phyloP scores from a whole-genome alignment of 2,113 vertebrate genomes.

The Acrocephalus arundinaceus region DNA sequence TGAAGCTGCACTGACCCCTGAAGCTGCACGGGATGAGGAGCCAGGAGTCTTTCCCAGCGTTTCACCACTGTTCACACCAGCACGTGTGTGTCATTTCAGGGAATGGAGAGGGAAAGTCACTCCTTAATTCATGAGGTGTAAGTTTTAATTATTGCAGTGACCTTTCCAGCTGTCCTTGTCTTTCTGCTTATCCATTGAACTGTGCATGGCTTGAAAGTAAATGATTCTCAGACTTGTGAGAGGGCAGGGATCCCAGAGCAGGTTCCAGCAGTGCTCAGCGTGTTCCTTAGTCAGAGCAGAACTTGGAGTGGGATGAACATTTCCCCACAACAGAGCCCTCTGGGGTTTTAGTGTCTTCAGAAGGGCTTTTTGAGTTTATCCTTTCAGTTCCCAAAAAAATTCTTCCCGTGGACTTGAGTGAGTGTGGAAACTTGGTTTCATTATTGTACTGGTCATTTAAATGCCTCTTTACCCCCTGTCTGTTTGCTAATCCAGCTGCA shows the following conservation, averaged over 20 bases:
- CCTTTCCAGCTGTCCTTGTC: neutral
- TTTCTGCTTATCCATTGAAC: neutral
- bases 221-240: neutral
- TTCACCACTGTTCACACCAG: fast-evolving
- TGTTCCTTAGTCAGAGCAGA: neutral
- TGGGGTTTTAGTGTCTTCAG: neutral
- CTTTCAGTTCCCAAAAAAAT: neutral
- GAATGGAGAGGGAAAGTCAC: neutral
- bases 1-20: neutral
- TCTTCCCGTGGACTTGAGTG: neutral
- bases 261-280: neutral
- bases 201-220: neutral
- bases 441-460: neutral
- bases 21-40: fast-evolving
- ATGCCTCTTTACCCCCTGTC: neutral
- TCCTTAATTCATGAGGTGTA: neutral
- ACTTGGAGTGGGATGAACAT: too few species aligned
- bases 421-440: neutral
- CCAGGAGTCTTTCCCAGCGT: neutral
- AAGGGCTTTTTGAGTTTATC: neutral
- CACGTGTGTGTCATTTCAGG: fast-evolving
- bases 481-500: neutral
- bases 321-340: neutral
- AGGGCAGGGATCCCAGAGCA: neutral
- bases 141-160: conserved; percentile 13